Evolutionary conservation across 2,797 vertebrate genomes (phyloP), one percentile per base, ranked within the genome.

Genomic region (Enteromius fasciolatus): DNA sequence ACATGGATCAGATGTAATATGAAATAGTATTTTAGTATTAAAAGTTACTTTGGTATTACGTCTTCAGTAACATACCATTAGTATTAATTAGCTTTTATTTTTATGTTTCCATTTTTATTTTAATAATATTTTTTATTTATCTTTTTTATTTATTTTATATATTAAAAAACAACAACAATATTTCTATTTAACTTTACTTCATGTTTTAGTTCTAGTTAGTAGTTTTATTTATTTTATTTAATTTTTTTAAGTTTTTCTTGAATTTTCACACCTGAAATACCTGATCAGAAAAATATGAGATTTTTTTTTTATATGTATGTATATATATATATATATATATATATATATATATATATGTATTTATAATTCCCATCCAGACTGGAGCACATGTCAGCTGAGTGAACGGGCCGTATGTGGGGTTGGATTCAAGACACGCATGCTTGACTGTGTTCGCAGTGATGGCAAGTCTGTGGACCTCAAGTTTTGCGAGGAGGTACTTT

Each of bases 311-410:
- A 31, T 31, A 31, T n/a, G n/a, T n/a, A 31, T 31, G 28, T 31
- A 31, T 31, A 31, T 31, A 31, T 33, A 33, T 12, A 20, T 11
- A 7, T 8, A 8, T 39, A 39, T 8, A 41, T 41, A 41, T 17
- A 31, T 31, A 31, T n/a, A n/a, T n/a, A 31, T 31, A 3, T 31
- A 31, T 31, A 31, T 31, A 31, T 33, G 4, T 12, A 7, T 77
- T 10, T 39, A 14, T 68, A 33, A 74, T 83, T 76, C 36, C 81
- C 90, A 90, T 59, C 52, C 91, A 99, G 98, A 99, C 89, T 99
- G 98, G 98, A 99, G 98, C 85, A 99, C 98, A 0, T 99, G 98
- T 88, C 98, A 99, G 94, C 95, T 99, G 87, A 99, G 97, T 3
- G 95, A 97, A 46, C 97, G 95, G 83, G 97, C 97, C 0, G 96